These are phyloP conservation scores for Leptopilina clavipes DNA, from an alignment of 1,140 invertebrate species.

Conservation along the genomic window DNA sequence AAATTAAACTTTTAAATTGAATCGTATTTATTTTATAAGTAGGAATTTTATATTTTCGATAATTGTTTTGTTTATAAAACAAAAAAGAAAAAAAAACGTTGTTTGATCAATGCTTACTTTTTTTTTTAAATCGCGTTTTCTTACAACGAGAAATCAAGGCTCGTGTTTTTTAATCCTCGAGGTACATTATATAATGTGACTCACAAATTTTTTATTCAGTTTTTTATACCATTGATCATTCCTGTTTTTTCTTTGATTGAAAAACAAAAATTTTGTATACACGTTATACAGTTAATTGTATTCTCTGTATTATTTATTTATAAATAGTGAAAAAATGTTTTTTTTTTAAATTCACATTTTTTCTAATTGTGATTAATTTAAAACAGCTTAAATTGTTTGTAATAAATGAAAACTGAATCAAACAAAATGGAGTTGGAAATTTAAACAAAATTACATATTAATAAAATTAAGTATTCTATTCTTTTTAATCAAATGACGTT, in stretches of 20 bases:
- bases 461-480: not conserved
- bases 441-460: not conserved
- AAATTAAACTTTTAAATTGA: not conserved
- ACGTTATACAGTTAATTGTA: no score
- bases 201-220: not conserved
- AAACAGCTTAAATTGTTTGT: no score
- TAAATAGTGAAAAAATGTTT: no score
- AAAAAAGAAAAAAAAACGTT: not conserved
- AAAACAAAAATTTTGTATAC: not conserved
- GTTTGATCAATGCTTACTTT: not conserved
- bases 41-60: slow-evolving; percentile 2
- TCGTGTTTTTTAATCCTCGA: slow-evolving; percentile 25
- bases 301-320: no score
- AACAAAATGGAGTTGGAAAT: not conserved
- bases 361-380: no score
- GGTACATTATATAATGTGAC: slow-evolving; percentile 6
- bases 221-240: slow-evolving; percentile 14
- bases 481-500: not conserved
- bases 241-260: not conserved
- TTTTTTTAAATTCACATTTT: no score
- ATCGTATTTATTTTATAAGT: slow-evolving; percentile 1
- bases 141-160: slow-evolving; percentile 34
- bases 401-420: no score
- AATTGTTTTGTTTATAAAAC: not conserved
- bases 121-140: slow-evolving; percentile 11